Conservation (phyloP, 2,113 vertebrate genomes). For the Pluvialis apricaria region DNA sequence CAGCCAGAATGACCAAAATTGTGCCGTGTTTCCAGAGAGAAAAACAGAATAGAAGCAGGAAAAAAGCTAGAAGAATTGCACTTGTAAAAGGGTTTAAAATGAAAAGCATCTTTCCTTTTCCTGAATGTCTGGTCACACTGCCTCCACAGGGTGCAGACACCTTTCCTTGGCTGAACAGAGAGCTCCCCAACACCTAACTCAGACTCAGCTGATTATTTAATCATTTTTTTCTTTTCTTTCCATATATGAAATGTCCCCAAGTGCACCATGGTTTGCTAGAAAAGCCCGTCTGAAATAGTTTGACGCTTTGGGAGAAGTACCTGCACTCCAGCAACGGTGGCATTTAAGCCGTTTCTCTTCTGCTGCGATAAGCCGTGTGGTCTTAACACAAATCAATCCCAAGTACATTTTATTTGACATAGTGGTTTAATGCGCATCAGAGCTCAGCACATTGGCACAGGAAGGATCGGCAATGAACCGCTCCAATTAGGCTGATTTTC, state of each 20-base stretch:
- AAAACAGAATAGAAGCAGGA: background rate
- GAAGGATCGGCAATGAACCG: background rate
- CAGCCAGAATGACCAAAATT: slow-evolving; percentile 18
- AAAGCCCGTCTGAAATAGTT: background rate
- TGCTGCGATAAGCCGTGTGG: background rate
- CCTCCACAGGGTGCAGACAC: background rate
- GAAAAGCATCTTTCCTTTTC: background rate
- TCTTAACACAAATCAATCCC: background rate
- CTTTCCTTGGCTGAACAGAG: background rate
- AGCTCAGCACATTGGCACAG: background rate
- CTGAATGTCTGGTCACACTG: background rate
- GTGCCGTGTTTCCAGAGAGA: background rate
- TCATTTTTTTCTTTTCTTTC: background rate
- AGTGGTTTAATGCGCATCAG: background rate
- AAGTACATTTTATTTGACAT: background rate
- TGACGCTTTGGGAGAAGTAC: background rate
- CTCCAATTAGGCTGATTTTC: background rate
- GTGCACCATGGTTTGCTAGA: background rate
- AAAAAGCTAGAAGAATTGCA: background rate
- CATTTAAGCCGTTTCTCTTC: background rate
- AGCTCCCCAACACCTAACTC: background rate
- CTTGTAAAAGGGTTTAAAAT: background rate
- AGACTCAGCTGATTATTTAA: background rate
- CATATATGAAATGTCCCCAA: background rate
- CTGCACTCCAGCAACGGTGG: background rate